Conservation (phyloP, 2,113 vertebrate genomes). For the Eubucco bourcierii region DNA sequence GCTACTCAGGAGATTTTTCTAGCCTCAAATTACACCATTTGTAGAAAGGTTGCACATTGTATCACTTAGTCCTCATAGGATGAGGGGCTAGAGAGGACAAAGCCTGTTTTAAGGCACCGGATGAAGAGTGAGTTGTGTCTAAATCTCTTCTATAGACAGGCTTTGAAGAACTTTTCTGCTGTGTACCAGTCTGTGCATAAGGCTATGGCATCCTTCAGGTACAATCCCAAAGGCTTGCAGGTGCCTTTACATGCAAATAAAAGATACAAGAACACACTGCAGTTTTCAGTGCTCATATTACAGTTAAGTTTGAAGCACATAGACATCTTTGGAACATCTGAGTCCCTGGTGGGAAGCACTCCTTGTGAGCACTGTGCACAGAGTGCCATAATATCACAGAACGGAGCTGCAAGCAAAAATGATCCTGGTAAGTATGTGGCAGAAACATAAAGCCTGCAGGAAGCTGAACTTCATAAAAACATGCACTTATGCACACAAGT, state of each 20-base stretch:
- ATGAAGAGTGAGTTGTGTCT: fast-evolving
- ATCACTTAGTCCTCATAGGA: background rate
- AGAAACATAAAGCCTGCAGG: conserved; percentile 12
- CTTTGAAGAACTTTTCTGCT: background rate
- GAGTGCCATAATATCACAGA: background rate
- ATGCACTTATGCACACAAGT: background rate
- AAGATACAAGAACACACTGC: background rate
- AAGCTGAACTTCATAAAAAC: conserved; percentile 38
- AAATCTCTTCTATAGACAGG: background rate
- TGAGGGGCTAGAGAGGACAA: background rate
- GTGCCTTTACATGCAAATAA: background rate
- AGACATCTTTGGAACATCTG: background rate
- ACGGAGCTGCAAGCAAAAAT: background rate
- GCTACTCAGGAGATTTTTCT: background rate
- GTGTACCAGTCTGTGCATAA: too few relatives aligned
- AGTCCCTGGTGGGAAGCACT: background rate
- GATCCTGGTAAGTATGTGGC: background rate
- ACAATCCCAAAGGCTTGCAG: background rate
- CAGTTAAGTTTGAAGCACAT: background rate
- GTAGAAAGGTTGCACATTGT: background rate
- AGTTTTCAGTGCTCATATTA: background rate
- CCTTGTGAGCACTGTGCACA: background rate
- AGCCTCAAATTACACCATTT: background rate
- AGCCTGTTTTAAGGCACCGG: background rate
- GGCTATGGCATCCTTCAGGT: fast-evolving